Percentiles rank a stretch among this genome's conserved stretches.
phyloP scores from a whole-genome alignment of 1,140 invertebrate species.

The Battus philenor region DNA sequence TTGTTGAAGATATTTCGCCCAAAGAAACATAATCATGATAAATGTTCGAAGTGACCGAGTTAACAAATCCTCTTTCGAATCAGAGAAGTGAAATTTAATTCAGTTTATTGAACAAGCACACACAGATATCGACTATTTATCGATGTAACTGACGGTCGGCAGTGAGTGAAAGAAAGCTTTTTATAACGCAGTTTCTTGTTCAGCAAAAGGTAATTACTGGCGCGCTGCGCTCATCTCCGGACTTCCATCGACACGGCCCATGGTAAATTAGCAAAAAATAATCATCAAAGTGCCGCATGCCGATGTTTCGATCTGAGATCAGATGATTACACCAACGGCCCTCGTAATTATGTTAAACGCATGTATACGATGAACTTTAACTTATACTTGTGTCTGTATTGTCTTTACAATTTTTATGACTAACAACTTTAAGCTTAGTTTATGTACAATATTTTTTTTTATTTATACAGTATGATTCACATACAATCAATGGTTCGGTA shows the following conservation, averaged over 20 bases:
- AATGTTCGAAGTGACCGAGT: too few species aligned
- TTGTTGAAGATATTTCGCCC: too few species aligned
- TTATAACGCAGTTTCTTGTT: conserved; percentile 18
- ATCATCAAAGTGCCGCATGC: conserved; percentile 38
- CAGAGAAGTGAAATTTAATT: neutral
- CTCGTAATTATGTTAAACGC: conserved; percentile 9
- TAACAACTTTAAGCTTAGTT: too few species aligned
- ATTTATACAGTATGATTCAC: too few species aligned
- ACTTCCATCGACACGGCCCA: conserved; percentile 49
- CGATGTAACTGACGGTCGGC: conserved; percentile 4
- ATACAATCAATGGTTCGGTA: too few species aligned
- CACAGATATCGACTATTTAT: conserved; percentile 5
- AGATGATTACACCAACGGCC: conserved; percentile 1
- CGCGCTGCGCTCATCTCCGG: conserved; percentile 48
- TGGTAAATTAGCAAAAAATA: conserved; percentile 73
- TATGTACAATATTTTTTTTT: too few species aligned
- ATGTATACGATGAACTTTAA: too few species aligned
- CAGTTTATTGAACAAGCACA: conserved; percentile 4
- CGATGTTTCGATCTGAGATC: conserved; percentile 15
- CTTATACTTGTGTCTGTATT: too few species aligned
- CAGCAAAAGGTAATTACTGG: conserved; percentile 37
- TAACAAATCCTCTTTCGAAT: too few species aligned
- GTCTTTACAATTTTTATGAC: too few species aligned
- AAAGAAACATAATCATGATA: too few species aligned
- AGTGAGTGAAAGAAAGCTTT: conserved; percentile 5